Evolutionary conservation across 2,797 vertebrate species (phyloP).

Genomic region (Tympanoctomys barrerae): DNA sequence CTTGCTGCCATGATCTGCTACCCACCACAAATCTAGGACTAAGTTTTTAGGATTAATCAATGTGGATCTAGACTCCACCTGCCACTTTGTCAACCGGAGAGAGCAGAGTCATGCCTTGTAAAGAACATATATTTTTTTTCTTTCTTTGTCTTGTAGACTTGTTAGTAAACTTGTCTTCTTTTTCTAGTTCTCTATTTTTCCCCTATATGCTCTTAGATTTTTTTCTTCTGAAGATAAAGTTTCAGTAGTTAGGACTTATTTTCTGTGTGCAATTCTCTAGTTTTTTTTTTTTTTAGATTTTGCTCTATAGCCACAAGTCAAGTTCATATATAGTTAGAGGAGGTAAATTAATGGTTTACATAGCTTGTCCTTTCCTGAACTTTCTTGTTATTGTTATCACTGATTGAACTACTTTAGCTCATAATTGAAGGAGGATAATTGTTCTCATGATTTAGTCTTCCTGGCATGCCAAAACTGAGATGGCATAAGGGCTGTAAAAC

Average conservation of each 20-base stretch:
- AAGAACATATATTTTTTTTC: background rate
- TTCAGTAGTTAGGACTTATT: background rate
- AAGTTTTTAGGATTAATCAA: background rate
- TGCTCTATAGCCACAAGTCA: background rate
- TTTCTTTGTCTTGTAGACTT: background rate
- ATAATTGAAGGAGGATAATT: background rate
- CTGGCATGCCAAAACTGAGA: background rate
- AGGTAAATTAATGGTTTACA: background rate
- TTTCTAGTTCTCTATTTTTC: background rate
- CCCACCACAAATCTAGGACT: background rate
- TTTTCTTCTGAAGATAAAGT: background rate
- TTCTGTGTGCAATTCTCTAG: too few relatives aligned
- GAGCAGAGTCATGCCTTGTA: background rate
- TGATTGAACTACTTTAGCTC: background rate
- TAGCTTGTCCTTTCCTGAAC: background rate
- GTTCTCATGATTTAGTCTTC: background rate
- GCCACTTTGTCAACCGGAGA: background rate
- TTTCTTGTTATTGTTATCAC: background rate
- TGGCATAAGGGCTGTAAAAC: background rate
- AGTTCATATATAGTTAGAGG: background rate
- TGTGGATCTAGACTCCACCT: background rate
- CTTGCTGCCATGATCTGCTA: background rate
- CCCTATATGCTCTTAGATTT: background rate
- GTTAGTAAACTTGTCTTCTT: background rate
- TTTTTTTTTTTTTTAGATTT: background rate